These are phyloP conservation scores for Etheostoma nigrum DNA, from an alignment of 2,797 vertebrate species.

Conservation along the genomic window DNA sequence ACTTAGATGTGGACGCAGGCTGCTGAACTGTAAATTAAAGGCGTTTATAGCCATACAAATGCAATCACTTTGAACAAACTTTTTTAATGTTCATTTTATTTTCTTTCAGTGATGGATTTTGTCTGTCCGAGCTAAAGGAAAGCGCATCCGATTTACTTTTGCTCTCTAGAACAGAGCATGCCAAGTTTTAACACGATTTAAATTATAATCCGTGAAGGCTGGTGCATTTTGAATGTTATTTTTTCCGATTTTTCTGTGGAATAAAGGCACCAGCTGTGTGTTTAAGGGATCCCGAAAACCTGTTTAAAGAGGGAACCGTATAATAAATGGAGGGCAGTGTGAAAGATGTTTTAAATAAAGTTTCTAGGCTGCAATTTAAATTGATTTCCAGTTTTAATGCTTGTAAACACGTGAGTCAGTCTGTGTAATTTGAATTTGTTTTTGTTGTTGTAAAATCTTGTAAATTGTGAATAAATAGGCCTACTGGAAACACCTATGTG, in stretches of 20 bases:
- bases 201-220: slow-evolving; percentile 66
- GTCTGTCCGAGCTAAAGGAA: slow-evolving; percentile 58
- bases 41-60: slow-evolving; percentile 80
- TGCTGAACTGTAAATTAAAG: slow-evolving; percentile 85
- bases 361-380: slow-evolving; percentile 78
- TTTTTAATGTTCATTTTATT: slow-evolving; percentile 50
- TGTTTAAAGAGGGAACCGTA: slow-evolving; percentile 50
- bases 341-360: slow-evolving; percentile 70
- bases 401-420: slow-evolving; percentile 90
- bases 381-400: slow-evolving; percentile 85
- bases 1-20: slow-evolving; percentile 64
- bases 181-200: slow-evolving; percentile 82
- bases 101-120: slow-evolving; percentile 59
- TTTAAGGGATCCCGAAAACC: slow-evolving; percentile 47
- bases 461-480: slow-evolving; percentile 93
- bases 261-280: slow-evolving; percentile 61
- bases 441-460: slow-evolving; percentile 90
- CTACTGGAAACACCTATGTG: slow-evolving; percentile 83
- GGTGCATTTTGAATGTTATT: slow-evolving; percentile 62
- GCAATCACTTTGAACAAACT: slow-evolving; percentile 76
- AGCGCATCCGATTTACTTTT: slow-evolving; percentile 52
- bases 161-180: slow-evolving; percentile 75
- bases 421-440: slow-evolving; percentile 86
- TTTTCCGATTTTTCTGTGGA: slow-evolving; percentile 65
- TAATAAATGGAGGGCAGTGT: slow-evolving; percentile 58